phyloP scores from a whole-genome alignment of 2,113 vertebrate species.

The Gobius niger region DNA sequence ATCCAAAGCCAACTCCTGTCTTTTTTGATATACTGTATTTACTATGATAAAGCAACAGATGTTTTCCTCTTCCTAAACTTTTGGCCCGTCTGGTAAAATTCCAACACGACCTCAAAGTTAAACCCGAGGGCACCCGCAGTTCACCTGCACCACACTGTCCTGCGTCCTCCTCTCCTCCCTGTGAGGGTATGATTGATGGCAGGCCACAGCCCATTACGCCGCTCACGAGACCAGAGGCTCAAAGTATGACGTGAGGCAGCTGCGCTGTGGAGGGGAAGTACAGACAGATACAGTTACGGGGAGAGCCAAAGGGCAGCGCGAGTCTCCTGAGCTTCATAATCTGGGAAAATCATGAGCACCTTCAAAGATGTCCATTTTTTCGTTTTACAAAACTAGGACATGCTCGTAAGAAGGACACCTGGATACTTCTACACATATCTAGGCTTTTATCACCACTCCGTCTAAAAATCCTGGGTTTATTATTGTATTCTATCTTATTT shows the following conservation, averaged over 20 bases:
- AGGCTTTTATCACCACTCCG: not conserved
- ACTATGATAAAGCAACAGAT: not conserved
- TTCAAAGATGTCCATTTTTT: slow-evolving; percentile 32
- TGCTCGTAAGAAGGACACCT: slow-evolving; percentile 10
- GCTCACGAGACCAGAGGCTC: slow-evolving; percentile 30
- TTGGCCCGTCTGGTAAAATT: not conserved
- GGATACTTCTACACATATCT: slow-evolving; percentile 2
- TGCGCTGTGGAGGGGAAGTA: slow-evolving; percentile 10
- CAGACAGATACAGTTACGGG: slow-evolving; percentile 23
- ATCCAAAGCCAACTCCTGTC: not conserved
- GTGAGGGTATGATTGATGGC: slow-evolving; percentile 32
- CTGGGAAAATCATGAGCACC: slow-evolving; percentile 42
- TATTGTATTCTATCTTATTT: not conserved
- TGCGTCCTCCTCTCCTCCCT: slow-evolving; percentile 13
- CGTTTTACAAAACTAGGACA: slow-evolving; percentile 9
- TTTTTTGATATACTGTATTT: slow-evolving; percentile 4
- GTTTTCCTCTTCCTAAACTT: not conserved
- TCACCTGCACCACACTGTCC: slow-evolving; percentile 15
- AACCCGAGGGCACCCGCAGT: not conserved
- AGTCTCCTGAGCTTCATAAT: slow-evolving; percentile 40
- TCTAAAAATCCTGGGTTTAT: not conserved
- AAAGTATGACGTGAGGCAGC: slow-evolving; percentile 24
- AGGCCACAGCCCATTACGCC: slow-evolving; percentile 20
- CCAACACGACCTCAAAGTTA: not conserved
- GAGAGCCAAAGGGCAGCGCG: slow-evolving; percentile 8